A percentile compares a stretch with the other conserved stretches of the same genome.
phyloP scores from a whole-genome alignment of 2,888 invertebrate species.

The Stenodera caucasica region DNA sequence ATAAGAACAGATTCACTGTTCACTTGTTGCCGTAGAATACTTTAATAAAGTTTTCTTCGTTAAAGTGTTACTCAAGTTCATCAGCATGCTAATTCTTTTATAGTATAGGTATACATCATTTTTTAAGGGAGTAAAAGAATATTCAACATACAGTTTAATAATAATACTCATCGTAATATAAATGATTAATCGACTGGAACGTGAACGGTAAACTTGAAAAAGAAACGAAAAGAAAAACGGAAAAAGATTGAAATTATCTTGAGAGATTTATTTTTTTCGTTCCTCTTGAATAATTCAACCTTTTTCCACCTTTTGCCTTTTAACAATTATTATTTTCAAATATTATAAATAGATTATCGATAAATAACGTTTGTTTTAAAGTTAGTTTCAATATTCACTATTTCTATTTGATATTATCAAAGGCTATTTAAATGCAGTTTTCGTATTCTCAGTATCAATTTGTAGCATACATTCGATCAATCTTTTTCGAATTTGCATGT shows the following conservation, averaged over 20 bases:
- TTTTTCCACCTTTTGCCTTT: neutral
- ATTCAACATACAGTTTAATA: neutral
- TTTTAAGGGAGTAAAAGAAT: neutral
- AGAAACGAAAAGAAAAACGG: neutral
- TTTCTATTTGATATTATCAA: neutral
- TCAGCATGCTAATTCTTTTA: neutral
- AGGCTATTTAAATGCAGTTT: neutral
- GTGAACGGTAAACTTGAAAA: neutral
- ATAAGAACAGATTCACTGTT: neutral
- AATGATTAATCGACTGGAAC: neutral
- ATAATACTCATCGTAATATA: neutral
- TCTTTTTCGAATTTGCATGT: neutral
- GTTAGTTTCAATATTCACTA: neutral
- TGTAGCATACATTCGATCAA: neutral
- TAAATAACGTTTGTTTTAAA: neutral
- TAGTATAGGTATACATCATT: neutral
- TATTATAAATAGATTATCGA: too few species aligned
- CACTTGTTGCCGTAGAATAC: neutral
- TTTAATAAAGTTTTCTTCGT: neutral
- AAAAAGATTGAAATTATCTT: neutral
- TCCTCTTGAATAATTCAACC: neutral
- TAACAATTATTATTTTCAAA: neutral
- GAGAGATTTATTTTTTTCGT: neutral
- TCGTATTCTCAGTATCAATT: neutral
- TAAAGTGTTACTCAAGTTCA: neutral